Evolutionary conservation across 2,113 vertebrate genomes (phyloP).

Genomic region (Echinops telfairi): DNA sequence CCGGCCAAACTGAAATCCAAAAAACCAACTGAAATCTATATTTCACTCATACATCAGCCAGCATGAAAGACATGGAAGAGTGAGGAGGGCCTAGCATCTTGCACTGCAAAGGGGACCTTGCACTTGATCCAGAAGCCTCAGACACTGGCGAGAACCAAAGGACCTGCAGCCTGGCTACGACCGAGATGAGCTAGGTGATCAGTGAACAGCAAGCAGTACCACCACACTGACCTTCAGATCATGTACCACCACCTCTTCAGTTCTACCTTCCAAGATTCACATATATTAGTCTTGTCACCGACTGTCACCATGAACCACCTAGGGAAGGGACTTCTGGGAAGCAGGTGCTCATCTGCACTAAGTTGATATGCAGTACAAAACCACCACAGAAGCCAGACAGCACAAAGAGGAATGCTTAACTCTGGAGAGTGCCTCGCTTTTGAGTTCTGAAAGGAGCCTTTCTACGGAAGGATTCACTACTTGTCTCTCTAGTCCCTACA

Average conservation of each 20-base stretch:
- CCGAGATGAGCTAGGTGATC: background rate
- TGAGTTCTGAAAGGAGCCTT: background rate
- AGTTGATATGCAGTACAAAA: background rate
- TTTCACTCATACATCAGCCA: background rate
- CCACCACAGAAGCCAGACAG: background rate
- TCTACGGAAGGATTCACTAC: background rate
- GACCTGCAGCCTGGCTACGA: background rate
- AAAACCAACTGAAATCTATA: background rate
- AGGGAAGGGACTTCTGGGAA: slow-evolving; percentile 21
- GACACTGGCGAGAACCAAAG: background rate
- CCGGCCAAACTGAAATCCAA: background rate
- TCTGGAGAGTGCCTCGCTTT: background rate
- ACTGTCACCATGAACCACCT: background rate
- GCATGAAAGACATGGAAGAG: background rate
- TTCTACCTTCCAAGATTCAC: background rate
- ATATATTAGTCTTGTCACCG: background rate
- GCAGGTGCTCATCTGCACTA: background rate
- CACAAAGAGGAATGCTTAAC: background rate
- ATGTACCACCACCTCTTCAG: background rate
- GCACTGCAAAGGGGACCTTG: background rate
- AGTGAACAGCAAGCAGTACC: background rate
- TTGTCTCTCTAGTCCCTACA: background rate
- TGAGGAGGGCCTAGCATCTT: background rate
- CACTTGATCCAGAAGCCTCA: background rate
- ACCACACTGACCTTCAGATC: background rate